Evolutionary conservation across 23 tunicate genomes (phyloP), one percentile per base, ranked within the genome.

Genomic region (Halocynthia aurantium): DNA sequence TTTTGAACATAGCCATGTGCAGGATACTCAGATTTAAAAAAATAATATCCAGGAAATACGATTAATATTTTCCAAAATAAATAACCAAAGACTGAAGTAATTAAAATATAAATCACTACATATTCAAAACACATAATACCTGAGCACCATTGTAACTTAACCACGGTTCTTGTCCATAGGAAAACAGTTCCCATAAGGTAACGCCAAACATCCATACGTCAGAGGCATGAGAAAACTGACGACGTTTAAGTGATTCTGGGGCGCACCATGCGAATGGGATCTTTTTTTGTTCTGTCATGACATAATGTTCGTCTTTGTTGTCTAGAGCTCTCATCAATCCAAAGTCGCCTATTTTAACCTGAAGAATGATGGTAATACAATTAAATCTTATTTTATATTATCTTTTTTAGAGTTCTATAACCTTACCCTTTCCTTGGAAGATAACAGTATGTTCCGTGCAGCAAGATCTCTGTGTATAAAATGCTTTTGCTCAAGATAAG

Each of bases 231-330:
- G 99, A 96, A 78, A 96, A 96, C 69, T 85, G 86, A 19, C 99
- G 88, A 76, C 80, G 61, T 61, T 80, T 89, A 22, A 96, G 52
- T 4, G 99, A 96, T 83, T 96, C 99, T 7, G 96, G 99, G 56
- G 99, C 96, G 69, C 57, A 89, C 99, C 99, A 96, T 0, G 99
- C 99, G 80, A 96, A 89, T 13, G 99, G 99, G 10, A 96, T 85
- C 76, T 96, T 96, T 50, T 86, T 63, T 60, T 89, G 76, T 80
- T 96, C 93, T 51, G 82, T 78, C 99, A 96, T 96, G 19, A 89
- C 80, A 80, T 96, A 96, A 82, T 86, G 88, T 74, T 89, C 96
- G 69, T 88, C 95, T 54, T 96, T 83, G 19, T 83, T 80, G 60
- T 92, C 92, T 10, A 96, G 77, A 17, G 88, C 87, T 64, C 99